A percentile compares a stretch with the other conserved stretches of the same genome.
phyloP scores from a whole-genome alignment of 2,888 invertebrate species.

The Masnerella sp. region DNA sequence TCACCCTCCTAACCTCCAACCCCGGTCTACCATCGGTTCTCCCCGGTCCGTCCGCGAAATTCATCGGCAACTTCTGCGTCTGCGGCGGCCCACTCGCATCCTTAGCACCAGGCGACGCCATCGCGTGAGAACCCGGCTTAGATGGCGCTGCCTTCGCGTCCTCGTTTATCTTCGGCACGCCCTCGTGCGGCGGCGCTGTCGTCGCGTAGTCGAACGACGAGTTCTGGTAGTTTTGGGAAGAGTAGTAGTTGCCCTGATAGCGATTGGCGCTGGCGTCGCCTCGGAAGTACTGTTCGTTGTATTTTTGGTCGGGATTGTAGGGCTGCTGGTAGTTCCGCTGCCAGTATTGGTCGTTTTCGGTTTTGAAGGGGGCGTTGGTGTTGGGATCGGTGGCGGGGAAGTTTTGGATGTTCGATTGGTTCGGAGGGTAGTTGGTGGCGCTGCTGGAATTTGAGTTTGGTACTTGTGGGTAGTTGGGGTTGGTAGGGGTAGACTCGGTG shows the following conservation, averaged over 20 bases:
- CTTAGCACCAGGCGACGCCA: not conserved
- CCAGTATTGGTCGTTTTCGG: slow-evolving; percentile 73
- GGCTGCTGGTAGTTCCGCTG: slow-evolving; percentile 77
- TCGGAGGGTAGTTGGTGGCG: slow-evolving; percentile 64
- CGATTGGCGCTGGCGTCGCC: slow-evolving; percentile 72
- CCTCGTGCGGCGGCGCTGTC: slow-evolving; percentile 24
- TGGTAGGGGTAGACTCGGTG: slow-evolving; percentile 63
- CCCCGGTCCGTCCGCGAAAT: slow-evolving; percentile 51
- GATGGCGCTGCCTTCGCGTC: slow-evolving; percentile 20
- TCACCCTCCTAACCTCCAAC: slow-evolving; percentile 47
- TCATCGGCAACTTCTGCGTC: slow-evolving; percentile 14
- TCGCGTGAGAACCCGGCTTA: not conserved
- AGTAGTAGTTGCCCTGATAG: slow-evolving; percentile 77
- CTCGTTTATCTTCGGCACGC: slow-evolving; percentile 9
- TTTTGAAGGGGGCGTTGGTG: slow-evolving; percentile 64
- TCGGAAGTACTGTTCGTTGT: slow-evolving; percentile 70
- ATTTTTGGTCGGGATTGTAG: slow-evolving; percentile 68
- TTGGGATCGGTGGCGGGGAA: slow-evolving; percentile 62
- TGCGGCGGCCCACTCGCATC: slow-evolving; percentile 48
- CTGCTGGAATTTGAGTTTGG: slow-evolving; percentile 62
- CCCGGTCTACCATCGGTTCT: not conserved
- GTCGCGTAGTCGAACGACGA: slow-evolving; percentile 67
- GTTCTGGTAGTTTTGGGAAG: slow-evolving; percentile 67
- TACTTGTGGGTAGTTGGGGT: slow-evolving; percentile 64
- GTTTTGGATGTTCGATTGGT: slow-evolving; percentile 59